phyloP scores from a whole-genome alignment of 2,113 vertebrate species.

The Anhinga anhinga region DNA sequence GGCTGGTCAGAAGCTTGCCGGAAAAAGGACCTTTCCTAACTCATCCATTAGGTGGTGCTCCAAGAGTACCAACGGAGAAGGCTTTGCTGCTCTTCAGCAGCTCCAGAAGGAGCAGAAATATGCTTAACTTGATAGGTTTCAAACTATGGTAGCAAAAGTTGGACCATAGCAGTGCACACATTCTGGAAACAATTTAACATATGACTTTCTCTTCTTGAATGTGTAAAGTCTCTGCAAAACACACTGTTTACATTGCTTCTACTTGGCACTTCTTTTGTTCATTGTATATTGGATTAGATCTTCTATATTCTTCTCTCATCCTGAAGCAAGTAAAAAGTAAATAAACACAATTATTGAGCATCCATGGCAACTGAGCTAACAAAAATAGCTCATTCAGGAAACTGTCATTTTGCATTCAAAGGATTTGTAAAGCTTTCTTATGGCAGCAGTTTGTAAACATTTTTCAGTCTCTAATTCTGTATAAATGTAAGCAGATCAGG shows the following conservation, averaged over 20 bases:
- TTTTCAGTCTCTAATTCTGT: not conserved
- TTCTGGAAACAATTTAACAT: not conserved
- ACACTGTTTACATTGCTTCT: constrained; percentile 14
- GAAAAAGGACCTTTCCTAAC: constrained; percentile 29
- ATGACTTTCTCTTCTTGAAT: not conserved
- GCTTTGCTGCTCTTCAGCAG: not conserved
- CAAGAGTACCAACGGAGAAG: constrained; percentile 41
- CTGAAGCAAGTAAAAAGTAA: not conserved
- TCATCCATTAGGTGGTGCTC: constrained; percentile 73
- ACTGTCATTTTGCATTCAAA: constrained; percentile 35
- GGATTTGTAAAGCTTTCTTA: constrained; percentile 20
- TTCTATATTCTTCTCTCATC: not conserved
- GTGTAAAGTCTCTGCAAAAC: not conserved
- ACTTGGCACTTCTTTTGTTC: constrained; percentile 5
- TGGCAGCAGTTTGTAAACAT: constrained; percentile 17
- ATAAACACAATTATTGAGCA: not conserved
- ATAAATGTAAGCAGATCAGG: constrained; percentile 14
- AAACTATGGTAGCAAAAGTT: constrained; percentile 28
- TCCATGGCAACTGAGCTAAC: not conserved
- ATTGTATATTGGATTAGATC: constrained; percentile 17
- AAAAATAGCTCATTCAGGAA: constrained; percentile 2
- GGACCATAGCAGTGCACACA: not conserved
- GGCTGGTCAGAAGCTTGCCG: not conserved
- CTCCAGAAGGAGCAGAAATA: constrained; percentile 12
- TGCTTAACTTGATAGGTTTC: not conserved